Evolutionary conservation across 2,113 vertebrate genomes (phyloP).

Genomic region (Dinomys branickii): DNA sequence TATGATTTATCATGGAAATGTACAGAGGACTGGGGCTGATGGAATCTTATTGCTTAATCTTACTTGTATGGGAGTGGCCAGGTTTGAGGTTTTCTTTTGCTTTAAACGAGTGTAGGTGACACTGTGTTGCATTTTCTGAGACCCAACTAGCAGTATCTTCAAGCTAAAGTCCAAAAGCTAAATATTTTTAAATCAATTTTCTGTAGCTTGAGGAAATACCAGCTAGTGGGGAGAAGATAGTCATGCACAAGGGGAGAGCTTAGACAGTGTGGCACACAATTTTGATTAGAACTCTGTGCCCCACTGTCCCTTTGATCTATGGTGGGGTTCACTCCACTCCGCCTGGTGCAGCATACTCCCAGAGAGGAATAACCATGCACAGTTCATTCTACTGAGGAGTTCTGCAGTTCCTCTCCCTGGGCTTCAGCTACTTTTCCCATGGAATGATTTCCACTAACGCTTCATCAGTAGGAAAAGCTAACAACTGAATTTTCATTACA

Average conservation of each 20-base stretch:
- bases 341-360: rapidly evolving
- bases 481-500: neutral
- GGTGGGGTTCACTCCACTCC: neutral
- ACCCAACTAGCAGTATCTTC: neutral
- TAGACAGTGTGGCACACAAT: neutral
- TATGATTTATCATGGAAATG: neutral
- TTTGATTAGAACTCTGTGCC: neutral
- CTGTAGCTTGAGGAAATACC: neutral
- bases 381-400: neutral
- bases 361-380: neutral
- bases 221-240: neutral
- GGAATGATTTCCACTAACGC: neutral
- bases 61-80: neutral
- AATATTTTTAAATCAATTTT: neutral
- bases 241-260: rapidly evolving
- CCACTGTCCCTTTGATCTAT: neutral
- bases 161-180: neutral
- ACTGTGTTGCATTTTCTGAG: neutral
- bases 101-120: neutral
- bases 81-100: neutral
- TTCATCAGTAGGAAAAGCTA: neutral
- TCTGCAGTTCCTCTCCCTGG: neutral
- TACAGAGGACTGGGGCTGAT: neutral
- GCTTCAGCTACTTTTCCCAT: neutral
- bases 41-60: neutral